Evolutionary conservation across 2,113 vertebrate genomes (phyloP).

Genomic region (Seriola aureovittata): DNA sequence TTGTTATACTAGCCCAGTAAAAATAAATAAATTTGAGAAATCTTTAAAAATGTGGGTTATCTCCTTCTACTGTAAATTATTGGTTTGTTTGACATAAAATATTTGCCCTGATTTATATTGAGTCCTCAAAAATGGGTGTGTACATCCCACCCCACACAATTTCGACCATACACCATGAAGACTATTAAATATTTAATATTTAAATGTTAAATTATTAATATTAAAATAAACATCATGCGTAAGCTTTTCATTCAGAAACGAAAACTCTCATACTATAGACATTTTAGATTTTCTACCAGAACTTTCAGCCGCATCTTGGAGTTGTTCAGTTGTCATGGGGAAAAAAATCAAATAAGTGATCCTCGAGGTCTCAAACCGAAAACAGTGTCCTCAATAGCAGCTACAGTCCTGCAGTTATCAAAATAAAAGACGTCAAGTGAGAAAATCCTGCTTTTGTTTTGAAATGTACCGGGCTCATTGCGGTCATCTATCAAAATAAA

Average conservation of each 20-base stretch:
- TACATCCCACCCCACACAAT: background rate
- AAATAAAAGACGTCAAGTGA: background rate
- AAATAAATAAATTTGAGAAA: slow-evolving; percentile 68
- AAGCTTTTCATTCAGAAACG: background rate
- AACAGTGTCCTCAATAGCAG: background rate
- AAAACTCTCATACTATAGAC: no score
- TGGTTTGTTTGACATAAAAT: background rate
- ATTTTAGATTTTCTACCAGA: no score
- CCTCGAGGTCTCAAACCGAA: background rate
- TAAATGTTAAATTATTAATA: no score
- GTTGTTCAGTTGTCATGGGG: background rate
- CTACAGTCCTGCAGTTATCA: background rate
- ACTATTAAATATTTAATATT: background rate
- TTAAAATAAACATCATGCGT: background rate
- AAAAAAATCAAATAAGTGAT: background rate
- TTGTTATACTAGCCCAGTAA: slow-evolving; percentile 80
- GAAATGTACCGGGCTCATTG: background rate
- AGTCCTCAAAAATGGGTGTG: no score
- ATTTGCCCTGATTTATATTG: background rate
- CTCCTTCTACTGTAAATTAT: slow-evolving; percentile 15
- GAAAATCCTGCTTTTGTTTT: slow-evolving; percentile 42
- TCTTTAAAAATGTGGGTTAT: slow-evolving; percentile 39
- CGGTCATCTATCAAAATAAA: background rate
- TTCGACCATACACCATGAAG: background rate
- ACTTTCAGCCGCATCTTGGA: no score